Evolutionary conservation across 2,888 invertebrate species (phyloP), one percentile per base, ranked within the genome.

Genomic region (Pyrrhosoma nymphula): DNA sequence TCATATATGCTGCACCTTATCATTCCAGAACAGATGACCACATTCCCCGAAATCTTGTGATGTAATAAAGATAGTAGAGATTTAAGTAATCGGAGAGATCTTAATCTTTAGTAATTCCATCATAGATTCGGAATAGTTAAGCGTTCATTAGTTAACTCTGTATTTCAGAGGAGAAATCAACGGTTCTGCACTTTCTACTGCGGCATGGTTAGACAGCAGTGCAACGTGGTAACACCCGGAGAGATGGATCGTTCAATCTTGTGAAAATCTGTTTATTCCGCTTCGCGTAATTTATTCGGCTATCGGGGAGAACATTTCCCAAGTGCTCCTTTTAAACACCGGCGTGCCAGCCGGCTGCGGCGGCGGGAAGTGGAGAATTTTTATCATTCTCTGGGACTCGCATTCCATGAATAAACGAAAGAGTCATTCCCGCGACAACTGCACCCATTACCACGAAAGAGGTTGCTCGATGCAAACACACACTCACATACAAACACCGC

Each of bases 391-490:
- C 23, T n/a, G 60, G 6, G 82, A 82, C 82, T 82, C 82, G 82
- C 82, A 82, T 82, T 82, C 82, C 82, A 82, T 82, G 82, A 82
- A 82, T 82, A 82, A 82, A 82, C 30, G 82, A 82, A 82, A 82
- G 82, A 82, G 82, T 82, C 82, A 82, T 82, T 82, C 82, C 35
- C 30, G 35, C 82, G 35, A 82, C 82, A 82, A 82, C 82, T 82
- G 82, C 82, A 82, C 82, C 82, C 82, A 82, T 82, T 82, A 82
- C 82, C 82, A 35, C 82, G 82, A 82, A 82, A 60, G 30, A 82
- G 82, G 82, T 82, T 82, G 82, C 82, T 82, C 26, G 82, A 82
- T 35, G 26, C 82, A 82, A n/a, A 35, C 16, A 20, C 20, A 60
- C 16, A 60, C 47, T 16, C 18, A 20, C 60, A 60, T 20, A 12